phyloP scores from a whole-genome alignment of 2,888 invertebrate genomes.

The Holacanthella duospinosa region DNA sequence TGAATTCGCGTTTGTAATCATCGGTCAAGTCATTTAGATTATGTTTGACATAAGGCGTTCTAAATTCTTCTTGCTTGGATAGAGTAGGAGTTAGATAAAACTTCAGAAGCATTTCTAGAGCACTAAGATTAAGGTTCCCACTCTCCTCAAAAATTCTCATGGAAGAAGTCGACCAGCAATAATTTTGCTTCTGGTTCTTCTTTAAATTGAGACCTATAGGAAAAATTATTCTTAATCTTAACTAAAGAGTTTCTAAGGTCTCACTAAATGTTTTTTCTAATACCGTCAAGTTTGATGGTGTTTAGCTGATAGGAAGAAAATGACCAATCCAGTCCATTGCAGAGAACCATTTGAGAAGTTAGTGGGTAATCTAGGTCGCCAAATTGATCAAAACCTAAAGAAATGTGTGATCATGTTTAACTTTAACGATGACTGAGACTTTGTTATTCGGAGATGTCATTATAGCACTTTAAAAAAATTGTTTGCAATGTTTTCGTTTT shows the following conservation, averaged over 20 bases:
- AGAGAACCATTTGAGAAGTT: slow-evolving; percentile 73
- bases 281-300: slow-evolving; percentile 45
- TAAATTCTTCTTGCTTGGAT: slow-evolving; percentile 43
- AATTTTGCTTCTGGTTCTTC: slow-evolving; percentile 60
- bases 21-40: slow-evolving; percentile 59
- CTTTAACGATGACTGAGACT: no score
- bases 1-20: slow-evolving; percentile 54
- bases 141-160: slow-evolving; percentile 58
- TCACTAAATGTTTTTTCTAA: not conserved
- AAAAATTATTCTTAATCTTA: no score
- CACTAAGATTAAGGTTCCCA: slow-evolving; percentile 55
- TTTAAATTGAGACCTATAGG: slow-evolving; percentile 19
- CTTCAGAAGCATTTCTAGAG: slow-evolving; percentile 59
- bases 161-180: slow-evolving; percentile 66
- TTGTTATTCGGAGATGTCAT: no score
- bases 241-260: no score
- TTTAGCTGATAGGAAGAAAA: slow-evolving; percentile 88
- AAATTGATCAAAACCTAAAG: slow-evolving; percentile 67
- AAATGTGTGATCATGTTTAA: no score
- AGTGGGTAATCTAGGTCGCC: slow-evolving; percentile 86
- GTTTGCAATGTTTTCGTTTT: no score
- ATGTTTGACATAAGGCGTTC: slow-evolving; percentile 42
- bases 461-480: no score
- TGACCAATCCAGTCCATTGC: slow-evolving; percentile 77
- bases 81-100: slow-evolving; percentile 72